These are phyloP conservation scores for Lathamus discolor DNA, from an alignment of 2,113 vertebrate species.

Conservation along the genomic window DNA sequence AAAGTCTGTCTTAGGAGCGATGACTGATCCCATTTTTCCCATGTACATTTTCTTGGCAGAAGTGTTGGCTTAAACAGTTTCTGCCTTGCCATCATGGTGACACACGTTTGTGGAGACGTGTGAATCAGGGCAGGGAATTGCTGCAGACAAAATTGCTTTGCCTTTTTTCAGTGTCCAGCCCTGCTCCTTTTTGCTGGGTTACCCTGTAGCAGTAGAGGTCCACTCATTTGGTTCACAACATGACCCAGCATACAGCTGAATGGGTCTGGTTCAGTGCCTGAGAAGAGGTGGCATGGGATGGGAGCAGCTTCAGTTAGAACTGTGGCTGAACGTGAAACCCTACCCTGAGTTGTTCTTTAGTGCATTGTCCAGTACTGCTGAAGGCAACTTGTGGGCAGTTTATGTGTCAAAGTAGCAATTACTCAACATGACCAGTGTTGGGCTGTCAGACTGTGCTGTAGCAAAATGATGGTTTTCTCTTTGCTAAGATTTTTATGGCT, in stretches of 20 bases:
- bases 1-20: slow-evolving; percentile 5
- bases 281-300: neutral
- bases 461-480: neutral
- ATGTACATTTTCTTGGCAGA: slow-evolving; percentile 58
- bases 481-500: neutral
- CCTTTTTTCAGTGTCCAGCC: neutral
- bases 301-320: neutral
- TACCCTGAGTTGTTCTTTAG: neutral
- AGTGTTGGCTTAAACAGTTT: slow-evolving; percentile 1
- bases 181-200: neutral
- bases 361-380: neutral
- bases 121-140: neutral
- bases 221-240: accelerated
- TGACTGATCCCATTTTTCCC: slow-evolving; percentile 40
- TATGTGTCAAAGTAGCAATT: neutral
- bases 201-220: neutral
- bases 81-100: neutral
- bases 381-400: neutral
- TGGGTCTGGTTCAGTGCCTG: accelerated
- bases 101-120: neutral
- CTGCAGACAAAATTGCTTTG: neutral
- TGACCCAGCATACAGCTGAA: neutral
- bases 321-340: neutral
- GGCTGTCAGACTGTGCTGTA: neutral
- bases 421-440: neutral